Evolutionary conservation across 2,888 invertebrate genomes (phyloP).

Genomic region (Minunthozetes semirufus): DNA sequence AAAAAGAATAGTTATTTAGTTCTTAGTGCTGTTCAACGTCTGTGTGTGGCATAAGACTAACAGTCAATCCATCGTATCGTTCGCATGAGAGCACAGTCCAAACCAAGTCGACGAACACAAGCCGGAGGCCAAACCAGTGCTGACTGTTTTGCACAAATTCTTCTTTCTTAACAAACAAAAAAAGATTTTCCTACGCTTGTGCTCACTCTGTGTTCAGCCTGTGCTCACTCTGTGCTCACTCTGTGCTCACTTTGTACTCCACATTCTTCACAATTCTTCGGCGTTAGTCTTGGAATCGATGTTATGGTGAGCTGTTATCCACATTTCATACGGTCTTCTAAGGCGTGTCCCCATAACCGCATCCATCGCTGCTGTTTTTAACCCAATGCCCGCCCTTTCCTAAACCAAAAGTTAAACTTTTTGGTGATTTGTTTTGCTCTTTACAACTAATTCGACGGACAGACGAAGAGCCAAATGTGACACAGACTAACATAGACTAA

Average conservation of each 20-base stretch:
- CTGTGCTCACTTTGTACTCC: not conserved
- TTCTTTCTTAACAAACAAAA: too few species aligned
- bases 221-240: not conserved
- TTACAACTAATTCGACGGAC: not conserved
- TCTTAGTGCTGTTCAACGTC: too few species aligned
- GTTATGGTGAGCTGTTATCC: not conserved
- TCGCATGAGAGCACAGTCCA: too few species aligned
- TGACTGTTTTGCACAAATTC: not conserved
- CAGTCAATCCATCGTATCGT: too few species aligned
- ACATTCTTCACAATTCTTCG: too few species aligned
- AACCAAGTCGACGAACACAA: too few species aligned
- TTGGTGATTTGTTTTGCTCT: conserved; percentile 12
- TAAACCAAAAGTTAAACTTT: not conserved
- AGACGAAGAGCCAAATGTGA: not conserved
- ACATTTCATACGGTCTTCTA: conserved; percentile 2
- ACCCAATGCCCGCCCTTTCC: not conserved
- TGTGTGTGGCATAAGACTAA: too few species aligned
- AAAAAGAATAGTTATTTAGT: too few species aligned
- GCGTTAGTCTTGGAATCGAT: not conserved
- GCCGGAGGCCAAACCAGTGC: not conserved
- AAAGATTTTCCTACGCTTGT: too few species aligned
- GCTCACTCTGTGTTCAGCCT: too few species aligned
- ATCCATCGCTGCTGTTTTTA: conserved; percentile 2
- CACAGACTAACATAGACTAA: too few species aligned
- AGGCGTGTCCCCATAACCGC: conserved; percentile 1